Conservation (phyloP, 2,888 invertebrate genomes). For the Piscicola geometra region DNA sequence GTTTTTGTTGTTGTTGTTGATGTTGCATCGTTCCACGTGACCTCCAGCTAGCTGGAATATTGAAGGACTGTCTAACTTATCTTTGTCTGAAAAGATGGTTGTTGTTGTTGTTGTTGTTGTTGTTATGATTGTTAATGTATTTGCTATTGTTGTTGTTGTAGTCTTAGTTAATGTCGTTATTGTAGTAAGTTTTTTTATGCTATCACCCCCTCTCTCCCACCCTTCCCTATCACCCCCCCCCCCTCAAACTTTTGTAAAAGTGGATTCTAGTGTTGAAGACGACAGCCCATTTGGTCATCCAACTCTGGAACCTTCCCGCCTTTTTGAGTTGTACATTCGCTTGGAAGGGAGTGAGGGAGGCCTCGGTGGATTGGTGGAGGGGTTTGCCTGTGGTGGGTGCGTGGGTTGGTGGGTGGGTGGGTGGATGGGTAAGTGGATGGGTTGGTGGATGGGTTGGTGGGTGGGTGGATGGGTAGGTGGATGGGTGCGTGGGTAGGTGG, state of each 20-base stretch:
- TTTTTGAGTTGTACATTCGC: slow-evolving; percentile 52
- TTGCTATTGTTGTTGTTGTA: not conserved
- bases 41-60: slow-evolving; percentile 54
- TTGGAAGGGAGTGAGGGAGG: slow-evolving; percentile 52
- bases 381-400: slow-evolving; percentile 51
- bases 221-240: too few species aligned
- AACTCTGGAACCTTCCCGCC: slow-evolving; percentile 55
- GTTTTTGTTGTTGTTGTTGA: slow-evolving; percentile 52
- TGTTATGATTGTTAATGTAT: not conserved
- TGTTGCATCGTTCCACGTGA: slow-evolving; percentile 51
- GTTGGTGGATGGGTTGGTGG: too few species aligned
- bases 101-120: not conserved
- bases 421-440: too few species aligned
- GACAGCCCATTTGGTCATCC: slow-evolving; percentile 54
- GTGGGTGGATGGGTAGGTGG: too few species aligned
- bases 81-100: slow-evolving; percentile 43
- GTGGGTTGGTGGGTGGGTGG: too few species aligned
- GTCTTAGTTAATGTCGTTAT: not conserved
- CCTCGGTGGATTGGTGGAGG: slow-evolving; percentile 51
- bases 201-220: not conserved
- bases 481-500: too few species aligned
- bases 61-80: slow-evolving; percentile 48
- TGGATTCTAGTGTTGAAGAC: slow-evolving; percentile 55
- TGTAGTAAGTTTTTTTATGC: not conserved
- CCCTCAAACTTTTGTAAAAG: slow-evolving; percentile 55